These are phyloP conservation scores for Matsumyia berberina DNA, from an alignment of 2,888 invertebrate genomes.

Conservation along the genomic window DNA sequence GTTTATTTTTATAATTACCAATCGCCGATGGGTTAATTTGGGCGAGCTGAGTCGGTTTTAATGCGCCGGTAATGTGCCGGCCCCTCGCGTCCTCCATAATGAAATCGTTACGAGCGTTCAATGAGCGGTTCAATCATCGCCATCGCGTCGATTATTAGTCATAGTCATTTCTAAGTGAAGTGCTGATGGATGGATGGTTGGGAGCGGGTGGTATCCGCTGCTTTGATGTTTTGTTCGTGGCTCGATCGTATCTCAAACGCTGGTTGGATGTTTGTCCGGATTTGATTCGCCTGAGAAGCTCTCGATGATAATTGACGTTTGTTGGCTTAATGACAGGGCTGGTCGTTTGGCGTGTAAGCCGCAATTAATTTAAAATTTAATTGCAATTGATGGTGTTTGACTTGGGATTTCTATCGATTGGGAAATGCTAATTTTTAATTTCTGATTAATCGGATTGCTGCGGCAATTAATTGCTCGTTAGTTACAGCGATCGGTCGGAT, in stretches of 20 bases:
- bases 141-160: constrained; percentile 54
- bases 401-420: constrained; percentile 29
- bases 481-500: constrained; percentile 6
- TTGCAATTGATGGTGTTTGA: constrained; percentile 63
- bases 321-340: constrained; percentile 51
- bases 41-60: constrained; percentile 69
- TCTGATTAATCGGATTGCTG: constrained; percentile 45
- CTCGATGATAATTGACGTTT: constrained; percentile 65
- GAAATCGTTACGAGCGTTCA: constrained; percentile 68
- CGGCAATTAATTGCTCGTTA: constrained; percentile 30
- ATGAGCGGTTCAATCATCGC: constrained; percentile 51
- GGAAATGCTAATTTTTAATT: constrained; percentile 45
- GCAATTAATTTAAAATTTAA: constrained; percentile 71
- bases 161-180: constrained; percentile 35
- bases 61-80: constrained; percentile 71
- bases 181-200: constrained; percentile 38
- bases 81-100: constrained; percentile 37
- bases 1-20: constrained; percentile 76
- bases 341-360: constrained; percentile 23
- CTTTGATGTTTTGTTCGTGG: constrained; percentile 44
- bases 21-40: constrained; percentile 66
- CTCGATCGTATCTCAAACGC: constrained; percentile 26
- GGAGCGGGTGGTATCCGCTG: constrained; percentile 38
- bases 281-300: constrained; percentile 51
- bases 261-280: constrained; percentile 46